Evolutionary conservation across 2,888 invertebrate genomes (phyloP).

Genomic region (Drosophila kambysellisi): DNA sequence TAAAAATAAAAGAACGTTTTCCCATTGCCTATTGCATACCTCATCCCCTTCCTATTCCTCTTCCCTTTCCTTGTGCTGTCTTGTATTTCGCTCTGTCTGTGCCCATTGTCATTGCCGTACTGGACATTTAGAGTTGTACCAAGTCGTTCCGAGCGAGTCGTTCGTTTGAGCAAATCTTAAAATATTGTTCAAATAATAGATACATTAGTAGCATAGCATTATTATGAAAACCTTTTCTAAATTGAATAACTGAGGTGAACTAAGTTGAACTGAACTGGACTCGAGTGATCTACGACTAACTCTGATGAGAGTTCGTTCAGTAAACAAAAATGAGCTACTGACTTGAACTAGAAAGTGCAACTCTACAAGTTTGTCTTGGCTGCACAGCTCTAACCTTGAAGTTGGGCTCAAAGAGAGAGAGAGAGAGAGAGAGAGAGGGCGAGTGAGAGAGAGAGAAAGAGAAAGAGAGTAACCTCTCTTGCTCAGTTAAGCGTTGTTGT

Average conservation of each 20-base stretch:
- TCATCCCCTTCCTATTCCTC: neutral
- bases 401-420: constrained; percentile 13
- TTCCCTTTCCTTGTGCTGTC: constrained; percentile 1
- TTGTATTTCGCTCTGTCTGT: constrained; percentile 3
- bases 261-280: neutral
- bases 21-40: constrained; percentile 2
- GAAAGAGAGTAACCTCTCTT: constrained; percentile 4
- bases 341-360: constrained; percentile 3
- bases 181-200: neutral
- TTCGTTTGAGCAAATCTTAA: constrained; percentile 1
- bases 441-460: neutral
- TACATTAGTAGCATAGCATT: neutral
- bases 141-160: constrained; percentile 2
- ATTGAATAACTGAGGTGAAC: neutral
- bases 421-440: constrained; percentile 2
- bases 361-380: neutral
- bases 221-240: neutral
- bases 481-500: constrained; percentile 18
- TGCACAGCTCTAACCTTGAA: constrained; percentile 33
- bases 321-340: neutral
- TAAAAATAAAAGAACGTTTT: constrained; percentile 37
- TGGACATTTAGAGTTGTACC: constrained; percentile 9
- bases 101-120: constrained; percentile 26
- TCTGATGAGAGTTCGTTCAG: neutral
- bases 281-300: neutral